Base-by-base conservation (phyloP, 2,888 invertebrate species). In the Stenotaenia linearis region DNA sequence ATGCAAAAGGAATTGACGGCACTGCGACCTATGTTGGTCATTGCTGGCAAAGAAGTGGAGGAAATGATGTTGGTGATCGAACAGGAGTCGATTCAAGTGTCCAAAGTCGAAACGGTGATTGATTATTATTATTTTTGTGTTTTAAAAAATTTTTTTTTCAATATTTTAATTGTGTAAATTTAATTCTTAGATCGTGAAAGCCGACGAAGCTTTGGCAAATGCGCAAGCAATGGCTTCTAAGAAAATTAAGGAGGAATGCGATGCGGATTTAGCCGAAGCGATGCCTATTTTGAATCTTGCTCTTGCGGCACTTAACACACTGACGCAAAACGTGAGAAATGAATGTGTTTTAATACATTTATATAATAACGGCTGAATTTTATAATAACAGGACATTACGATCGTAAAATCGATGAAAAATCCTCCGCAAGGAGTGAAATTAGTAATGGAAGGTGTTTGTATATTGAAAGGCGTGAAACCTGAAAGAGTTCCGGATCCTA, bases 161-260 rank as follows among this genome's bases (percentile, higher is more conserved):
- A 4, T 12, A 76, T 28, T 6, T 32, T 2, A 76, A 32, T 30
- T 35, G 15, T 15, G 7, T 35, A n/a, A 4, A 35, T 35, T 76
- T 30, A 7, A 18, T 30, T 74, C 18, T 76, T 35, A 87, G 85
- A 84, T 86, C 80, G 87, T 87, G 23, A 86, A 85, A 84, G 86
- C 85, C 69, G 87, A 87, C 81, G 87, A 87, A 81, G 85, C 85
- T 15, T 84, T 85, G 3, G 87, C 87, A 76, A 87, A 87, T 82
- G 86, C 86, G 81, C 86, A 87, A 82, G 87, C 87, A 0, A 84
- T 83, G 78, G 85, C 84, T 15, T 86, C 87, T n/a, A 83, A 86
- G 80, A 85, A 84, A 75, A 87, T 87, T 79, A 86, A 87, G 81
- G 86, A 86, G 79, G 87, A 87, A 80, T 87, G 87, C 83, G 87